Conservation (phyloP, 1,140 invertebrate genomes). For the Drosophila azteca region DNA sequence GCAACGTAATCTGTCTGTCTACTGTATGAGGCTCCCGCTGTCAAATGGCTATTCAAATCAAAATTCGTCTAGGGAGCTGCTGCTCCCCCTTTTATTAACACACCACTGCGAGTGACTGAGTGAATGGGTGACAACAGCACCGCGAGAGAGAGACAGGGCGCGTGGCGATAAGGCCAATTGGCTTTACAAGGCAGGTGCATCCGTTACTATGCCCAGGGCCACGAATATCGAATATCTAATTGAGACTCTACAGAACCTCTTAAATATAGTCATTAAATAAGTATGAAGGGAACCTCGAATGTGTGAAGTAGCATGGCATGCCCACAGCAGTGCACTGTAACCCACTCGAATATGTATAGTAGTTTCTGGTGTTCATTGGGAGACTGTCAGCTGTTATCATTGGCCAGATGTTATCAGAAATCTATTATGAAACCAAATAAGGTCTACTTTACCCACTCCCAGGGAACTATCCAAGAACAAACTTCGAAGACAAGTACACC, state of each 20-base stretch:
- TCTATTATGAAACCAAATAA: constrained; percentile 37
- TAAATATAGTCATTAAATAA: too few relatives aligned
- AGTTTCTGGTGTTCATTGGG: neutral
- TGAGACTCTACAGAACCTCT: neutral
- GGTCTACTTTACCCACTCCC: neutral
- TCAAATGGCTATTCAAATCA: constrained; percentile 68
- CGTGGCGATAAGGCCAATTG: constrained; percentile 64
- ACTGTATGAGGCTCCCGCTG: constrained; percentile 39
- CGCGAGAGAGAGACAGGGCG: constrained; percentile 36
- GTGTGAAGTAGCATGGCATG: too few relatives aligned
- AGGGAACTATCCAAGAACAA: constrained; percentile 16
- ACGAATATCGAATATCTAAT: constrained; percentile 40
- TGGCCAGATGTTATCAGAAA: constrained; percentile 24
- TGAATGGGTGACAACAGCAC: constrained; percentile 36
- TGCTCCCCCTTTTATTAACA: too few relatives aligned
- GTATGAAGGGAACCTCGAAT: too few relatives aligned
- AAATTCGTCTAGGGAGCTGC: constrained; percentile 52
- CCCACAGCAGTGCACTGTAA: neutral
- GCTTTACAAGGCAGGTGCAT: constrained; percentile 46
- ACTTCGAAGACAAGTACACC: too few relatives aligned
- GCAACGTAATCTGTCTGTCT: constrained; percentile 51
- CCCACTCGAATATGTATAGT: neutral
- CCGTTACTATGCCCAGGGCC: constrained; percentile 36
- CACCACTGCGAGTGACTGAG: constrained; percentile 37
- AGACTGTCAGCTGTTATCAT: constrained; percentile 47